These are phyloP conservation scores for Helicorthomorpha holstii DNA, from an alignment of 1,140 invertebrate genomes.

Conservation along the genomic window DNA sequence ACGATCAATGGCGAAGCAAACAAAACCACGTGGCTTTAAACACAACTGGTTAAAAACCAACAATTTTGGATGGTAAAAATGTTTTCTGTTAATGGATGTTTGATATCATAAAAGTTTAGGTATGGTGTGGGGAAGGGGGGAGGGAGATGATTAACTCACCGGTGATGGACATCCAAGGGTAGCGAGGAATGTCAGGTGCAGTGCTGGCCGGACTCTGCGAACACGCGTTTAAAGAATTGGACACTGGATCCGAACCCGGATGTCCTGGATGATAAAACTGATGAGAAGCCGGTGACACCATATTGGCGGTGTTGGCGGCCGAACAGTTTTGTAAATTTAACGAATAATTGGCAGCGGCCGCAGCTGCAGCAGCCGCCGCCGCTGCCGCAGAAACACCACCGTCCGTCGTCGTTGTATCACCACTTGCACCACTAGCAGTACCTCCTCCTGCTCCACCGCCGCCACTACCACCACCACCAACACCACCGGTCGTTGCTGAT, in stretches of 20 bases:
- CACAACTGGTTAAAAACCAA: no score
- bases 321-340: slow-evolving; percentile 37
- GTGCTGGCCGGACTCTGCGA: slow-evolving; percentile 38
- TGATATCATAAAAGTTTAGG: neutral
- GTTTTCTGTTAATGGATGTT: no score
- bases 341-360: slow-evolving; percentile 44
- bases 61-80: no score
- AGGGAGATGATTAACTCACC: slow-evolving; percentile 57
- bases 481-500: slow-evolving; percentile 20
- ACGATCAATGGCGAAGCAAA: no score
- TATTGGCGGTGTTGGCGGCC: slow-evolving; percentile 30
- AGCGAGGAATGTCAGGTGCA: slow-evolving; percentile 71
- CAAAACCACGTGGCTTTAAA: no score
- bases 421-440: slow-evolving; percentile 1
- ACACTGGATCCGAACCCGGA: slow-evolving; percentile 33
- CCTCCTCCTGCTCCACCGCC: slow-evolving; percentile 1
- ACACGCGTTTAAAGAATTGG: slow-evolving; percentile 14
- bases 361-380: slow-evolving; percentile 35
- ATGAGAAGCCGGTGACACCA: slow-evolving; percentile 42
- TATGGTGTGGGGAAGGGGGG: neutral
- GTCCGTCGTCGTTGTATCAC: slow-evolving; percentile 36
- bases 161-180: slow-evolving; percentile 95
- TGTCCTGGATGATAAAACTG: slow-evolving; percentile 70
- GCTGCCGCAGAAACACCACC: slow-evolving; percentile 31
- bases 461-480: slow-evolving; percentile 31